Base-by-base conservation (phyloP, 2,888 invertebrate species). In the Trichacis sp. region DNA sequence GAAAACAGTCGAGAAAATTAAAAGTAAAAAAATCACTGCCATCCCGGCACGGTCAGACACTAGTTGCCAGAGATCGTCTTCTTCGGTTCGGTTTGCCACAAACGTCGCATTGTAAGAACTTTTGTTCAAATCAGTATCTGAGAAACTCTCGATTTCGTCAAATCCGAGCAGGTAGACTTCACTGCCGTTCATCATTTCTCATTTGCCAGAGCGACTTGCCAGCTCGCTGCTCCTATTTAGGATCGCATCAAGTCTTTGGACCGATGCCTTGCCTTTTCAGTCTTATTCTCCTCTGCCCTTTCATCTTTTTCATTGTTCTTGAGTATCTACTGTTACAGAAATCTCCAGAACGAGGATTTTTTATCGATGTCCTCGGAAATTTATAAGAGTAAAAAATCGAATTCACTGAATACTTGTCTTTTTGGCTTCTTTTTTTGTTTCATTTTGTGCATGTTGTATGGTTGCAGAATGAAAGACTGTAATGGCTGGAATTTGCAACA, bases 1-100 rank as follows among this genome's bases (percentile, higher is more conserved):
- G 78, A 97, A 93, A 0, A 98, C 94, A 0, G 98, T 98, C 6
- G 95, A 92, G 60, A 97, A 87, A 0, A 96, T 97, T 85, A 98
- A 96, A 11, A 94, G 86, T 14, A 95, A 88, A 11, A 98, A 87
- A 46, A 97, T 88, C 0, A 92, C 87, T n/a, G 95, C 93, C 24
- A 95, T 87, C 11, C 92, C 87, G 2, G 92, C 91, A 40, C 93
- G 89, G 70, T 94, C 93, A 71, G 91, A 89, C 19, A 89, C 87
- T 69, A 91, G 81, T 38, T 77, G 69, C 83, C 83, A 82, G n/a
- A 82, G 71, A 46, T 77, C 73, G 8, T 79, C 74, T 38, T 43
- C 38, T 8, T 43, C 47, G 11, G 73, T 80, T 0, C 63, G 62
- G 49, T 82, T 80, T 2, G 66, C 58, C 3, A 67, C 40, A 1